Base-by-base conservation (phyloP, 2,888 invertebrate genomes). In the Volucella zonaria region DNA sequence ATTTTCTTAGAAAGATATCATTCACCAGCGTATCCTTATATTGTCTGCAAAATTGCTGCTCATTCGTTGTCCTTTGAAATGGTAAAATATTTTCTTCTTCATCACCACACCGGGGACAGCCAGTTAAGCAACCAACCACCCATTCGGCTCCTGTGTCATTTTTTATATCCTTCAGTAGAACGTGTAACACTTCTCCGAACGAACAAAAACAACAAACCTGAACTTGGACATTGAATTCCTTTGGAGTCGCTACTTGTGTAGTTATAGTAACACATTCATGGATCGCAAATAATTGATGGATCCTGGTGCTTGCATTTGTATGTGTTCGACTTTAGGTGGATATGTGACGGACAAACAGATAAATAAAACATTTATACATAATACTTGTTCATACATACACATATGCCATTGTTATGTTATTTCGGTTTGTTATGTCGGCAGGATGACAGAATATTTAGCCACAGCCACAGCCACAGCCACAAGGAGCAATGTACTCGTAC, bases 11-110 rank as follows among this genome's bases (percentile, higher is more conserved):
- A 43, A 42, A 61, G 79, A 83, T 79, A 83, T 83, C 83, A 83
- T 83, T 83, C 75, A 79, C 83, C 71, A 71, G 59, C 74, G 51
- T 82, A 75, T 75, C 71, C 83, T 70, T 83, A 79, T 70, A 83
- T 79, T 83, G 83, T 83, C 83, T 79, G 74, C 66, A 49, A 80
- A 83, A 83, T 80, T 79, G 79, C 74, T 74, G 64, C 64, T 74
- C 70, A 78, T 78, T 79, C 74, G 56, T 68, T 73, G 71, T 54
- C 59, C 61, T 68, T 47, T 47, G 61, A 31, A 67, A 61, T 80
- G 59, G 61, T 80, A 61, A 80, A 71, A 73, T 80, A 74, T 67
- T 45, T 67, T 11, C 2, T 38, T 45, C 45, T 18, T 8, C 40
- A 8, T 1, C 51, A 2, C 38, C 40, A 12, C 9, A 23, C 18